These are phyloP conservation scores for Rhabdomys pumilio DNA, from an alignment of 2,797 vertebrate species.

Conservation along the genomic window DNA sequence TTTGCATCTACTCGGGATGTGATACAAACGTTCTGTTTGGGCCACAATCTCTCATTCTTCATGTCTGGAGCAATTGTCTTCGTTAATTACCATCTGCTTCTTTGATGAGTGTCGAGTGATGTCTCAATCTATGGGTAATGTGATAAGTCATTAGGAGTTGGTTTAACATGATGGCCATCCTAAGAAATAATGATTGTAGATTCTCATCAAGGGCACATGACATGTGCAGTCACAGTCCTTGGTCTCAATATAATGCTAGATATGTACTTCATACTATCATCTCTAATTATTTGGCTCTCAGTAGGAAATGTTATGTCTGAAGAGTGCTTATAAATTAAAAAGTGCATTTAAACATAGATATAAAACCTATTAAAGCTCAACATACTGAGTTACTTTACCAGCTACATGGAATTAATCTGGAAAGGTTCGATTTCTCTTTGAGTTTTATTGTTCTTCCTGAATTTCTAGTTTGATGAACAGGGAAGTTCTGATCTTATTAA, in stretches of 20 bases:
- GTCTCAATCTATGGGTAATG: not conserved
- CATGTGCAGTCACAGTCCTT: too few species aligned
- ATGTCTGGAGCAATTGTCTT: not conserved
- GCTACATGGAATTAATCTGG: slow-evolving; percentile 17
- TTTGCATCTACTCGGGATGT: not conserved
- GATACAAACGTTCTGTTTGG: not conserved
- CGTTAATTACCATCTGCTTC: not conserved
- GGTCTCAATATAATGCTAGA: not conserved
- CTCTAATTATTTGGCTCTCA: slow-evolving; percentile 7
- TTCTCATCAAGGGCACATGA: not conserved
- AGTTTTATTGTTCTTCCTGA: slow-evolving; percentile 36
- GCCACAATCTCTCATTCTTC: not conserved
- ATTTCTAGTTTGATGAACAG: slow-evolving; percentile 2
- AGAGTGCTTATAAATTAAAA: slow-evolving; percentile 26
- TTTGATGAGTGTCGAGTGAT: not conserved
- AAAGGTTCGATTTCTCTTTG: not conserved
- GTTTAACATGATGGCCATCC: not conserved
- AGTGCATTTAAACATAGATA: not conserved
- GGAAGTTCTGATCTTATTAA: not conserved
- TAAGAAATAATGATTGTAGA: too few species aligned
- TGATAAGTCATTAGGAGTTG: not conserved
- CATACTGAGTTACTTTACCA: not conserved
- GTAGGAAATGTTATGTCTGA: not conserved
- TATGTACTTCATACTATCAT: not conserved
- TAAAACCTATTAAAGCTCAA: not conserved